phyloP scores from a whole-genome alignment of 2,797 vertebrate genomes.

The Neopelma chrysocephalum region DNA sequence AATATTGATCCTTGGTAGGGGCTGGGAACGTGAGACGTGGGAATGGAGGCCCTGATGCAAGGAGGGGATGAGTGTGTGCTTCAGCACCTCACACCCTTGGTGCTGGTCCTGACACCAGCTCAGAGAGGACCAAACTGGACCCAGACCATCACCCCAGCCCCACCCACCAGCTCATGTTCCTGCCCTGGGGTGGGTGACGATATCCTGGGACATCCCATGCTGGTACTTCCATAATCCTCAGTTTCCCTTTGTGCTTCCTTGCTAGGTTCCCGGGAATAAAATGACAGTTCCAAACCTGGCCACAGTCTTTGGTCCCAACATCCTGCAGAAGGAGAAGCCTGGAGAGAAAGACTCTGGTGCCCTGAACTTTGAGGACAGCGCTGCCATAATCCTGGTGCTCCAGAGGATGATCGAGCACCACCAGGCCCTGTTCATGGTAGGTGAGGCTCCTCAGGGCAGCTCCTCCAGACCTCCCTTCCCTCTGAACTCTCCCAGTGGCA shows the following conservation, averaged over 20 bases:
- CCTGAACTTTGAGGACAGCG: conserved; percentile 86
- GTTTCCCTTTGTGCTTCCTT: background rate
- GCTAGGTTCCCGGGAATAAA: conserved; percentile 89
- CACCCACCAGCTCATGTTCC: background rate
- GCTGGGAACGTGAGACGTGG: background rate
- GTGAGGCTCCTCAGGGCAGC: background rate
- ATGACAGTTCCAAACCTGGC: conserved; percentile 93
- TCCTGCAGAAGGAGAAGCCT: conserved; percentile 84
- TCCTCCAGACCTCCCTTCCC: background rate
- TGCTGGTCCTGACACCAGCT: background rate
- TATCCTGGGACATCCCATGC: background rate
- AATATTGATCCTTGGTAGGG: background rate
- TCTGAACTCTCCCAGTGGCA: background rate
- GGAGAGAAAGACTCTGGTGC: conserved; percentile 71
- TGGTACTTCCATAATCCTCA: accelerated
- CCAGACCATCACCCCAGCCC: accelerated
- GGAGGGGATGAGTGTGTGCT: background rate
- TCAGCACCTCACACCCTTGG: background rate
- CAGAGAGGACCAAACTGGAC: too few species aligned
- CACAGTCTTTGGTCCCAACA: conserved; percentile 91
- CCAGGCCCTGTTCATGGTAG: conserved; percentile 85
- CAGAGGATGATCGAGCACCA: conserved; percentile 88
- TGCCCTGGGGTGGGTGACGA: background rate
- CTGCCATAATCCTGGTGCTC: conserved; percentile 85
- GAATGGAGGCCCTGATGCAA: background rate